Percentiles rank a stretch among this genome's conserved stretches.
Evolutionary conservation across 2,888 invertebrate species (phyloP).

Genomic region (Cordylochernes scorpioides): DNA sequence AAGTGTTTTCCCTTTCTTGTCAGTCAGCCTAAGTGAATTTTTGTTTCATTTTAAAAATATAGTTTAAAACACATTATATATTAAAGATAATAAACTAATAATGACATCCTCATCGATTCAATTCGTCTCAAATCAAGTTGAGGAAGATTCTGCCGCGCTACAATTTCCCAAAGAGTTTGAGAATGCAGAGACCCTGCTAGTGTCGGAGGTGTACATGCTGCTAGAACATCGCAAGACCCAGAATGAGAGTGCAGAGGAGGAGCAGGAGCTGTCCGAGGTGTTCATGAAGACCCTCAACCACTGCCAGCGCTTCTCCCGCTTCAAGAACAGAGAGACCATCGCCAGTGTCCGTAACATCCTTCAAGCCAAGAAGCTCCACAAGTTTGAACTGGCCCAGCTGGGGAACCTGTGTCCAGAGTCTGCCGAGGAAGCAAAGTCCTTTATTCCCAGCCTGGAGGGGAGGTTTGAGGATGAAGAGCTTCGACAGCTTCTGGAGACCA

Average conservation of each 20-base stretch:
- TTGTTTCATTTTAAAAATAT: too few species aligned
- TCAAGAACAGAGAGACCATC: constrained; percentile 94
- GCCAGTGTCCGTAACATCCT: constrained; percentile 78
- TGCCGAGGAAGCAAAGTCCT: constrained; percentile 87
- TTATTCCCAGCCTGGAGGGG: constrained; percentile 83
- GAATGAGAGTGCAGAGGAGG: constrained; percentile 91
- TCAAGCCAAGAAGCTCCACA: constrained; percentile 90
- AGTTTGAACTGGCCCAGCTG: constrained; percentile 86
- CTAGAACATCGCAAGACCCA: constrained; percentile 87
- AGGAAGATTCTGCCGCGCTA: constrained; percentile 89
- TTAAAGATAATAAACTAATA: too few species aligned
- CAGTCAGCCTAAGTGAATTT: too few species aligned
- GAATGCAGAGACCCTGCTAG: constrained; percentile 82
- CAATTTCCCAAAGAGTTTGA: constrained; percentile 99
- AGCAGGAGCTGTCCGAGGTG: constrained; percentile 91
- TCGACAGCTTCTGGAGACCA: constrained; percentile 82
- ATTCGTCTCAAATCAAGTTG: too few species aligned
- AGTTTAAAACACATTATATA: too few species aligned
- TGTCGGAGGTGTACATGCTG: constrained; percentile 85
- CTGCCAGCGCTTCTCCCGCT: constrained; percentile 80
- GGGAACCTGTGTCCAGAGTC: constrained; percentile 97
- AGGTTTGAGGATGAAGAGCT: constrained; percentile 93
- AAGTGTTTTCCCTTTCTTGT: too few species aligned
- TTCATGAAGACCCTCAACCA: constrained; percentile 93
- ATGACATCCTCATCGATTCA: too few species aligned